These are phyloP conservation scores for Dilophus febrilis DNA, from an alignment of 2,888 invertebrate genomes.

Conservation along the genomic window DNA sequence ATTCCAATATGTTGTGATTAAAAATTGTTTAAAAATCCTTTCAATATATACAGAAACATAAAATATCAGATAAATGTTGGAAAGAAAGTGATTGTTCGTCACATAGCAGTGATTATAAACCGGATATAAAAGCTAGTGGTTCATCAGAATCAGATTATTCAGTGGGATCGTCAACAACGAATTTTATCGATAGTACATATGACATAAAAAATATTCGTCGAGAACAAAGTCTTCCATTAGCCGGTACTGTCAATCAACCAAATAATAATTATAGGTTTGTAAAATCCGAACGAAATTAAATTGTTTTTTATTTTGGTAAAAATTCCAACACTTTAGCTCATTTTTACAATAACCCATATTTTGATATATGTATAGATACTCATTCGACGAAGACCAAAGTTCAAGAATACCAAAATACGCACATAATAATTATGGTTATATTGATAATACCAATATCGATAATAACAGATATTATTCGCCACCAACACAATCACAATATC, in stretches of 20 bases:
- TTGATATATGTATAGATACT: slow-evolving; percentile 2
- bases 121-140: slow-evolving; percentile 57
- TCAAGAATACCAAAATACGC: slow-evolving; percentile 36
- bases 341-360: background rate
- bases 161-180: slow-evolving; percentile 7
- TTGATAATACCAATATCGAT: slow-evolving; percentile 43
- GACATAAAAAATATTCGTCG: slow-evolving; percentile 7
- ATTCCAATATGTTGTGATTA: background rate
- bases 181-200: slow-evolving; percentile 5
- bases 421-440: slow-evolving; percentile 69
- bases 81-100: slow-evolving; percentile 72
- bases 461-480: slow-evolving; percentile 80
- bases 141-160: slow-evolving; percentile 12
- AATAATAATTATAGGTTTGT: slow-evolving; percentile 36
- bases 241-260: slow-evolving; percentile 52
- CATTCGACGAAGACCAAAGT: slow-evolving; percentile 6
- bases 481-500: slow-evolving; percentile 34
- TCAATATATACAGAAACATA: slow-evolving; percentile 1
- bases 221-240: slow-evolving; percentile 37
- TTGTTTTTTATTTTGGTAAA: no score
- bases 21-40: no score
- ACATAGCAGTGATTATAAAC: slow-evolving; percentile 80
- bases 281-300: no score
- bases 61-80: slow-evolving; percentile 21
- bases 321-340: no score